Evolutionary conservation across 2,888 invertebrate species (phyloP).

Genomic region (Macrosiphum euphorbiae): DNA sequence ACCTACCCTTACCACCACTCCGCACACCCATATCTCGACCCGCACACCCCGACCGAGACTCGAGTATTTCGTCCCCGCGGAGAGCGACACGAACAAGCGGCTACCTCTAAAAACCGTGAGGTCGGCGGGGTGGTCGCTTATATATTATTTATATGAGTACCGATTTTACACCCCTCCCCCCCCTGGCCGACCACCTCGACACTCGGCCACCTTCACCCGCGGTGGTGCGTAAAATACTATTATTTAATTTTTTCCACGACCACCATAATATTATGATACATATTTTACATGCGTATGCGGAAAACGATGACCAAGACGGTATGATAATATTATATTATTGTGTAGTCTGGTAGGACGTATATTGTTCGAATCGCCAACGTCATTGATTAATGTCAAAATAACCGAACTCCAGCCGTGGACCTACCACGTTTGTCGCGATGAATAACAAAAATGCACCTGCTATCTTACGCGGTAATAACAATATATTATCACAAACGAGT

Average conservation of each 20-base stretch:
- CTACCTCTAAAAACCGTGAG: not conserved
- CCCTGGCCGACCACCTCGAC: not conserved
- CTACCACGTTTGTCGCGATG: not conserved
- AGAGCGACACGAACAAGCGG: not conserved
- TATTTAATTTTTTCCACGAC: not conserved
- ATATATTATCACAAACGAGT: not conserved
- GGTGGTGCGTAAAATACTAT: not conserved
- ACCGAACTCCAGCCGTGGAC: not conserved
- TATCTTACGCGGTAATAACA: not conserved
- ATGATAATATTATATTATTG: not conserved
- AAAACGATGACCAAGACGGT: not conserved
- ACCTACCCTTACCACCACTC: not conserved
- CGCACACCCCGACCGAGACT: not conserved
- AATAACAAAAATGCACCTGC: not conserved
- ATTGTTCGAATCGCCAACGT: not conserved
- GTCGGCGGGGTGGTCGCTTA: not conserved
- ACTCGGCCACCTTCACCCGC: not conserved
- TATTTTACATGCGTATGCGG: not conserved
- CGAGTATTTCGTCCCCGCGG: not conserved
- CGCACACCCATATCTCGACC: too few species aligned
- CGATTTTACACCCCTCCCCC: constrained; percentile 6
- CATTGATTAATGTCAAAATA: not conserved
- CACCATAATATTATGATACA: not conserved
- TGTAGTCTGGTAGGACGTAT: not conserved
- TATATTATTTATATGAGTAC: constrained; percentile 31